These are phyloP conservation scores for Disparrhopalites patrizii DNA, from an alignment of 2,888 invertebrate species.

Conservation along the genomic window DNA sequence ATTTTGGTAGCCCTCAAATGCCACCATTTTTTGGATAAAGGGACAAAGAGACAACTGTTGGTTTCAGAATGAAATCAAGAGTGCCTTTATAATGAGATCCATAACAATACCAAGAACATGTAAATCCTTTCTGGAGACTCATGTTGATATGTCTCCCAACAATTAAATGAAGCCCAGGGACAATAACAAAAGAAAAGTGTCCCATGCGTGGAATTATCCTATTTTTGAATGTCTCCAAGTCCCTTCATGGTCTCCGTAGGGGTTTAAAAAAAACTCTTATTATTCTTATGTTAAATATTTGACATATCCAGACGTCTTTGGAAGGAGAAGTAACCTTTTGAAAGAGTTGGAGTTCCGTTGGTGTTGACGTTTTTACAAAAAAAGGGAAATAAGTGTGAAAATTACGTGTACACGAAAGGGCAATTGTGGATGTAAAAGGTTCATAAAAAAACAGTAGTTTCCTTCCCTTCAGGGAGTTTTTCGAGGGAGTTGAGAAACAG, in stretches of 20 bases:
- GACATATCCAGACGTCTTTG: background rate
- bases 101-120: no score
- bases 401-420: background rate
- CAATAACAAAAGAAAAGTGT: no score
- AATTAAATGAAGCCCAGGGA: no score
- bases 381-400: background rate
- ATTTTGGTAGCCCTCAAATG: no score
- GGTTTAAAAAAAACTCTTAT: background rate
- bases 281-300: background rate
- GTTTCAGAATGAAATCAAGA: no score
- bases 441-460: background rate
- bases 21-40: no score
- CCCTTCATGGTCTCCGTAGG: no score
- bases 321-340: background rate
- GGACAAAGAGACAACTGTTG: no score
- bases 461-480: background rate
- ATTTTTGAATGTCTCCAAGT: background rate
- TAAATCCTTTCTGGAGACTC: no score
- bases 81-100: no score
- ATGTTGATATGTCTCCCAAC: no score
- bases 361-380: background rate
- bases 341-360: background rate
- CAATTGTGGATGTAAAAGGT: background rate
- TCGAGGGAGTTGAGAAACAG: constrained; percentile 27
- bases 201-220: no score